Conservation (phyloP, 2,888 invertebrate species). For the Muscina levida region DNA sequence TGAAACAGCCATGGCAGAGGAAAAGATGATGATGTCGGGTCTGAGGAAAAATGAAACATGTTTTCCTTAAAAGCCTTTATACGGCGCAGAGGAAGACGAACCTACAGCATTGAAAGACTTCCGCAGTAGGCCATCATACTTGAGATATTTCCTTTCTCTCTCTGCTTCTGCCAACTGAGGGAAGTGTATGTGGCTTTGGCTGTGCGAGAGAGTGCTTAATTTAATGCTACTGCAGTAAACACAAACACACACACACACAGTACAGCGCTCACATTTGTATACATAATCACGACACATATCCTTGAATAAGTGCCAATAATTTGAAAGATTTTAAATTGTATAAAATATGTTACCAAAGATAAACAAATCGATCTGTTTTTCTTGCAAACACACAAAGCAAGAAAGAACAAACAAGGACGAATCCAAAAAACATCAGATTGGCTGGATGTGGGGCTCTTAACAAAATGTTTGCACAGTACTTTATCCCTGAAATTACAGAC, state of each 20-base stretch:
- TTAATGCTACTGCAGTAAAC: slow-evolving; percentile 37
- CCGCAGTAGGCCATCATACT: slow-evolving; percentile 28
- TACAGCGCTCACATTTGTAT: not conserved
- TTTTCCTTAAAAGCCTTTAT: slow-evolving; percentile 58
- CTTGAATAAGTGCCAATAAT: slow-evolving; percentile 38
- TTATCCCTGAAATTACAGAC: not conserved
- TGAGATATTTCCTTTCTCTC: not conserved
- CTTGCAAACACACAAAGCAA: not conserved
- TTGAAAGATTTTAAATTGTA: slow-evolving; percentile 20
- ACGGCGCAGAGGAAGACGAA: slow-evolving; percentile 16
- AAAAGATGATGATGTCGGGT: not conserved
- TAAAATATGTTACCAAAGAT: slow-evolving; percentile 31
- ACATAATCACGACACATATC: not conserved
- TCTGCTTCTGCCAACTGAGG: not conserved
- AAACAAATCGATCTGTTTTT: slow-evolving; percentile 29
- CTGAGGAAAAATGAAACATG: slow-evolving; percentile 48
- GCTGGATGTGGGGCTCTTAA: too few species aligned
- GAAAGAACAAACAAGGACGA: not conserved
- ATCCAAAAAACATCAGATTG: too few species aligned
- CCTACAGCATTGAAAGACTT: slow-evolving; percentile 15
- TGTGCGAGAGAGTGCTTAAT: slow-evolving; percentile 2
- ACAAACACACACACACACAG: slow-evolving; percentile 1
- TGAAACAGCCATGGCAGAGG: not conserved
- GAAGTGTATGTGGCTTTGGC: not conserved
- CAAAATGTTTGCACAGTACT: too few species aligned